Conservation (phyloP, 2,888 invertebrate species). For the Ceramica pisi region DNA sequence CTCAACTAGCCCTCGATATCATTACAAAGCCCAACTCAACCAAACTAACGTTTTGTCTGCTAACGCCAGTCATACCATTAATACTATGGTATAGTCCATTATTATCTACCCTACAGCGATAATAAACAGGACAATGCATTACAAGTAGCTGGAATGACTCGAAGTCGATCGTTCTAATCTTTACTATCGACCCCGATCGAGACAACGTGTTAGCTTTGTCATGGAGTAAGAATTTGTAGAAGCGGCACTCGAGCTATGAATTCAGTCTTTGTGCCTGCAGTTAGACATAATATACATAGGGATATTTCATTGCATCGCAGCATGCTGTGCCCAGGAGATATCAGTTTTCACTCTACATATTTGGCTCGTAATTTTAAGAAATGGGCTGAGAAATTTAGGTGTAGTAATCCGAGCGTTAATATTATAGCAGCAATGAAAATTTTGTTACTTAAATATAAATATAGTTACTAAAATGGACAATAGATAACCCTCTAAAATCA, state of each 20-base stretch:
- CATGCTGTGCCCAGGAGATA: background rate
- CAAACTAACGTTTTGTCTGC: conserved; percentile 8
- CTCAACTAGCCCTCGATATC: conserved; percentile 8
- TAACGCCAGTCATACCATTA: conserved; percentile 24
- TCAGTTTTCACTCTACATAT: too few relatives aligned
- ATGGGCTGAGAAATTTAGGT: too few relatives aligned
- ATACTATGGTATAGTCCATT: conserved; percentile 23
- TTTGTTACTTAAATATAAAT: too few relatives aligned
- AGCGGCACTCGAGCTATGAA: background rate
- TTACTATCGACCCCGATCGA: conserved; percentile 57
- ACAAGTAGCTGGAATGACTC: conserved; percentile 43
- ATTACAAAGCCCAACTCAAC: conserved; percentile 13
- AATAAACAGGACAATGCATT: conserved; percentile 49
- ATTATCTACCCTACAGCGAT: conserved; percentile 31
- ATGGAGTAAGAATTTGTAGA: conserved; percentile 25
- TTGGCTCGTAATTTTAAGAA: too few relatives aligned
- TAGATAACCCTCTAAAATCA: too few relatives aligned
- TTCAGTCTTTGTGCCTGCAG: too few relatives aligned
- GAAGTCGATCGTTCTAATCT: conserved; percentile 47
- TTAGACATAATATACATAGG: too few relatives aligned
- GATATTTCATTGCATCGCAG: too few relatives aligned
- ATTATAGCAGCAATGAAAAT: too few relatives aligned
- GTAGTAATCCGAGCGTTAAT: too few relatives aligned
- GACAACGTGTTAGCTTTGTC: conserved; percentile 52
- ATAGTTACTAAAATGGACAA: too few relatives aligned